phyloP scores from a whole-genome alignment of 2,113 vertebrate genomes.

The Mormoops blainvillei region DNA sequence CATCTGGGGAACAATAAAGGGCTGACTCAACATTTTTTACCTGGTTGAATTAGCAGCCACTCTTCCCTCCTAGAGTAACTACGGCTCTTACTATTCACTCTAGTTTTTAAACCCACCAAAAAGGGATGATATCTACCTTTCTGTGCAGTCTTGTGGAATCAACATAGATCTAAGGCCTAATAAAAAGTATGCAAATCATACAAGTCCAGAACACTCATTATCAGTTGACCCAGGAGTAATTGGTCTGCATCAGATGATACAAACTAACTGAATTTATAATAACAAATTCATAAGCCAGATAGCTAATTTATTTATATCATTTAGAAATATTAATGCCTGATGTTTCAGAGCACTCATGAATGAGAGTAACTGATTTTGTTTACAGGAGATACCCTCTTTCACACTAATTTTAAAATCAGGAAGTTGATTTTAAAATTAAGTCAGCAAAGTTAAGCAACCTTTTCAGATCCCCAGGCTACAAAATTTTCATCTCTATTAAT shows the following conservation, averaged over 20 bases:
- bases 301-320: background rate
- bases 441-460: background rate
- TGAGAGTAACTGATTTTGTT: background rate
- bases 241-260: background rate
- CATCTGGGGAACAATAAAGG: background rate
- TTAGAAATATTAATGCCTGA: background rate
- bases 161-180: background rate
- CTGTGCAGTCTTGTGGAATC: background rate
- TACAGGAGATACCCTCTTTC: background rate
- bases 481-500: background rate
- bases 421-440: background rate
- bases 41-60: background rate
- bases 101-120: background rate
- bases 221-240: background rate
- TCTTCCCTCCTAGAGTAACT: background rate
- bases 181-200: background rate
- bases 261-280: background rate
- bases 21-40: background rate
- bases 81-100: background rate
- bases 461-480: background rate
- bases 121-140: background rate
- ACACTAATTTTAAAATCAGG: background rate
- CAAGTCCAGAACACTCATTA: background rate
- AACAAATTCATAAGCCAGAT: background rate
- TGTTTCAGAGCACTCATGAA: background rate